Percentiles rank a stretch among this genome's conserved stretches.
These are phyloP conservation scores for Cryptocheilus praepositus DNA, from an alignment of 2,888 invertebrate genomes.

Conservation along the genomic window DNA sequence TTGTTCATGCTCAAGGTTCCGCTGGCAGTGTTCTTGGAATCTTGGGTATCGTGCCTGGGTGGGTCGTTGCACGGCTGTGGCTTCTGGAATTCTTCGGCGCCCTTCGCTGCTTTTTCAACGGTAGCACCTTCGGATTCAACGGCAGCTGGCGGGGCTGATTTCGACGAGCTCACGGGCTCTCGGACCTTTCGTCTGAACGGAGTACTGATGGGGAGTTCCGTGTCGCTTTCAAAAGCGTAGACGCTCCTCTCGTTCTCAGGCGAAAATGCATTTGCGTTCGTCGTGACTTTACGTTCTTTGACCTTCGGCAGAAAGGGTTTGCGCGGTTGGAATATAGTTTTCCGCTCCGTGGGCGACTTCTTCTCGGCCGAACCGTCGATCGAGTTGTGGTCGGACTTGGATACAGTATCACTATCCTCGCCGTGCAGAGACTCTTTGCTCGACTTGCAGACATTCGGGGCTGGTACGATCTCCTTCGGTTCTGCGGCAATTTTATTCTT, in stretches of 20 bases:
- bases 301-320: conserved; percentile 78
- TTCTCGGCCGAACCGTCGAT: conserved; percentile 58
- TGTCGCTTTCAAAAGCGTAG: conserved; percentile 84
- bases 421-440: conserved; percentile 56
- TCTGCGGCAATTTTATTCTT: conserved; percentile 17
- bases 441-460: conserved; percentile 56
- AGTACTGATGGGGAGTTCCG: conserved; percentile 78
- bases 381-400: conserved; percentile 63
- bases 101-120: not conserved
- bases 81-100: not conserved
- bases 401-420: conserved; percentile 59
- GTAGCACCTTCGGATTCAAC: conserved; percentile 3
- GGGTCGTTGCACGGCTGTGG: not conserved
- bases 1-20: conserved; percentile 44
- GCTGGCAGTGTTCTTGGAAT: not conserved
- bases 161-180: conserved; percentile 44
- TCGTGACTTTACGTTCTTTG: conserved; percentile 75
- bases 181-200: conserved; percentile 76
- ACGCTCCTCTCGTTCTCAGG: conserved; percentile 83
- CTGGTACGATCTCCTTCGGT: conserved; percentile 24
- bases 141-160: conserved; percentile 22
- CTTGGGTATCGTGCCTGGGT: not conserved
- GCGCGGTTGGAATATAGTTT: conserved; percentile 74
- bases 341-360: conserved; percentile 57
- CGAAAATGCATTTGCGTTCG: conserved; percentile 79